Evolutionary conservation across 2,113 vertebrate species (phyloP).

Genomic region (Chaetodon trifascialis): DNA sequence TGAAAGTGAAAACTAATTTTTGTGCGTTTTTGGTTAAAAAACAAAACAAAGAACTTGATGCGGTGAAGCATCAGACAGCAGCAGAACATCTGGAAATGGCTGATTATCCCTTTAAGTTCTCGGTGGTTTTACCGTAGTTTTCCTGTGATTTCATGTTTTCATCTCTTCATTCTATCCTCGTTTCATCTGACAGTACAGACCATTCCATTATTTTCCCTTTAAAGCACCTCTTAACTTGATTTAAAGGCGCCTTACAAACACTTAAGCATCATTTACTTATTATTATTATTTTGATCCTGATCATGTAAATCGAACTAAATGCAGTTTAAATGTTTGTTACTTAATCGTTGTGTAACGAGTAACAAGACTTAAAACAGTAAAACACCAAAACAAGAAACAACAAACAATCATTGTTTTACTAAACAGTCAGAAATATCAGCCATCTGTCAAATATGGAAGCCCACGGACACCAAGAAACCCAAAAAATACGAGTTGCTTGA

Average conservation of each 20-base stretch:
- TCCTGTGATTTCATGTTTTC: background rate
- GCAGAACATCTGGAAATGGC: background rate
- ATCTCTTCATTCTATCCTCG: background rate
- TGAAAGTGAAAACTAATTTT: background rate
- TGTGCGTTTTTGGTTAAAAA: conserved; percentile 5
- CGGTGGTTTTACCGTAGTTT: background rate
- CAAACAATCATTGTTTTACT: background rate
- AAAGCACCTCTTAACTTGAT: background rate
- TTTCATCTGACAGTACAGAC: background rate
- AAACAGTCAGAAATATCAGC: background rate
- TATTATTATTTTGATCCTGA: background rate
- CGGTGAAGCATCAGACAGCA: background rate
- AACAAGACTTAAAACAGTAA: background rate
- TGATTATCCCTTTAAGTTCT: too few species aligned
- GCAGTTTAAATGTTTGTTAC: background rate
- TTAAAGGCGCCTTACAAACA: background rate
- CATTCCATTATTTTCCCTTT: background rate
- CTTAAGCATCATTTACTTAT: background rate
- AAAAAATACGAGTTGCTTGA: background rate
- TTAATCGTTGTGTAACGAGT: background rate
- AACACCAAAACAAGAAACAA: background rate
- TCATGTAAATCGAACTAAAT: background rate
- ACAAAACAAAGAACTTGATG: background rate
- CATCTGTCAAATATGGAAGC: background rate
- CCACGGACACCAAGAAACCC: background rate